Evolutionary conservation across 1,140 invertebrate genomes (phyloP).

Genomic region (Leptoteleia sp.): DNA sequence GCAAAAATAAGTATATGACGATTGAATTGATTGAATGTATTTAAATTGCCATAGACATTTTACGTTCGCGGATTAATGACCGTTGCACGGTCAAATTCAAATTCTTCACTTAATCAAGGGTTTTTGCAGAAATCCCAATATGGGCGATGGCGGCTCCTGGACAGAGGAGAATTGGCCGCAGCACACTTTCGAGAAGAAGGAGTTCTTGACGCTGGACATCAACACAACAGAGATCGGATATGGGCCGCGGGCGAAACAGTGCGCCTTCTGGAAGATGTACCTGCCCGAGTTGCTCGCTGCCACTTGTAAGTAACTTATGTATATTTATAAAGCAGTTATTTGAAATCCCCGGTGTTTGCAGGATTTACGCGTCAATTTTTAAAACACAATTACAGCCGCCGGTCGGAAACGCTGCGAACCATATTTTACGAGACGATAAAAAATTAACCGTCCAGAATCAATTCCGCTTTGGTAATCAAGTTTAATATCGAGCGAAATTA

Average conservation of each 20-base stretch:
- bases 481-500: too few species aligned
- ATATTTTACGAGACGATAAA: too few species aligned
- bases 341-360: background rate
- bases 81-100: background rate
- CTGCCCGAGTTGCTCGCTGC: conserved; percentile 92
- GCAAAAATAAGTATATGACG: conserved; percentile 1
- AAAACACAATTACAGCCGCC: background rate
- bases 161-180: conserved; percentile 91
- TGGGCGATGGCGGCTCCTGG: conserved; percentile 84
- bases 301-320: conserved; percentile 83
- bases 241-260: conserved; percentile 93
- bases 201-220: conserved; percentile 91
- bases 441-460: too few species aligned
- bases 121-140: conserved; percentile 84
- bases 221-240: conserved; percentile 90
- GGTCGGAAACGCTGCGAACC: background rate
- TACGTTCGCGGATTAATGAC: conserved; percentile 6
- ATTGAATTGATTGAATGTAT: conserved; percentile 3
- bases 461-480: too few species aligned
- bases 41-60: too few species aligned
- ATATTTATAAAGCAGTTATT: background rate
- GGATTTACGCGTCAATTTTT: background rate
- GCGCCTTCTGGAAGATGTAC: conserved; percentile 98
- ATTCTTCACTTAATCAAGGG: background rate
- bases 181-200: conserved; percentile 90